A percentile compares a stretch with the other conserved stretches of the same genome.
These are phyloP conservation scores for Anthoscopus minutus DNA, from an alignment of 2,113 vertebrate genomes.

Conservation along the genomic window DNA sequence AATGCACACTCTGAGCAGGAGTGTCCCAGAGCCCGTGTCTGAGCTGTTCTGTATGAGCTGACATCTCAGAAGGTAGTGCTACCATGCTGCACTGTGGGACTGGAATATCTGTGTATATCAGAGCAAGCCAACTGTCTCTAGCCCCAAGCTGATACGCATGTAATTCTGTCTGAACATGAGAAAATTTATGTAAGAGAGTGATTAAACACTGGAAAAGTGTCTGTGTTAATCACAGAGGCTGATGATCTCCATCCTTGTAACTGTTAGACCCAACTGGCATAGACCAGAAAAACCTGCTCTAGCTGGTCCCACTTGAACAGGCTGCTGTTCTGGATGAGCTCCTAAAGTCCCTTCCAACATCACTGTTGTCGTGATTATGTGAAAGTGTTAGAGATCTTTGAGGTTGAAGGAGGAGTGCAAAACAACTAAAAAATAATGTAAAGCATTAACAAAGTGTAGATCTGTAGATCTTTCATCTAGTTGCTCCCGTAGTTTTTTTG, in stretches of 20 bases:
- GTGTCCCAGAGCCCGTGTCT: background rate
- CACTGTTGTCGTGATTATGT: background rate
- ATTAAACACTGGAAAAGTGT: background rate
- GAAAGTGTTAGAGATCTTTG: background rate
- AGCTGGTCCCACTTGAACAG: background rate
- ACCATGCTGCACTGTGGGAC: background rate
- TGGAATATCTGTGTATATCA: background rate
- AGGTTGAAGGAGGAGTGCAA: background rate
- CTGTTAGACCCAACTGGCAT: background rate
- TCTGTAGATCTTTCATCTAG: background rate
- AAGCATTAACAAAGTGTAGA: background rate
- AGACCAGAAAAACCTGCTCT: background rate
- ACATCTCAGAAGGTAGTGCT: background rate
- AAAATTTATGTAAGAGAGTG: background rate
- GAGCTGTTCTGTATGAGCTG: background rate
- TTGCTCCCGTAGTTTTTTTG: background rate
- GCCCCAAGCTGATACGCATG: rapidly evolving
- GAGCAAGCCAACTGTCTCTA: background rate
- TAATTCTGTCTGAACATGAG: background rate
- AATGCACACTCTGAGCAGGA: background rate
- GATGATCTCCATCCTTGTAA: background rate
- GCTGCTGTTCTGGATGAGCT: background rate
- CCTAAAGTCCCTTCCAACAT: background rate
- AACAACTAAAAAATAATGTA: background rate
- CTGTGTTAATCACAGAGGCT: background rate